phyloP scores from a whole-genome alignment of 1,140 invertebrate genomes.

The Cherax quadricarinatus region DNA sequence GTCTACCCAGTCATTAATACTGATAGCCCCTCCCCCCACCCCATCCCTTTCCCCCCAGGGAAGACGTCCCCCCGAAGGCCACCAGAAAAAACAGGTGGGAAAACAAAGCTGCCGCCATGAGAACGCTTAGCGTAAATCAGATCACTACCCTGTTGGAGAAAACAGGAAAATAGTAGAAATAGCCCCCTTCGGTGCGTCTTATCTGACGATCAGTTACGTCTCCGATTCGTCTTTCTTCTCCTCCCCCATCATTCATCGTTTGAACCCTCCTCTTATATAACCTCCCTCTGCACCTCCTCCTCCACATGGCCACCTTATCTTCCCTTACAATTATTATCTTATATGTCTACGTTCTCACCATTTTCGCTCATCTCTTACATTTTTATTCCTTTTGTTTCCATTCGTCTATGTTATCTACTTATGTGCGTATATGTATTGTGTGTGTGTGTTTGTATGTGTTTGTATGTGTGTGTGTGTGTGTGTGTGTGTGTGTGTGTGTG shows the following conservation, averaged over 20 bases:
- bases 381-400: conserved; percentile 5
- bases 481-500: no score
- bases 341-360: conserved; percentile 4
- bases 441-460: no score
- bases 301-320: not conserved
- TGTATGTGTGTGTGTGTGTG: no score
- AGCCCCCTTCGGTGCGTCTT: not conserved
- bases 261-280: not conserved
- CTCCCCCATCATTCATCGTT: not conserved
- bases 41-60: not conserved
- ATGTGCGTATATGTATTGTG: no score
- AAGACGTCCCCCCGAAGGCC: not conserved
- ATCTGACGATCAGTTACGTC: not conserved
- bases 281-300: not conserved
- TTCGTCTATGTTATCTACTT: no score
- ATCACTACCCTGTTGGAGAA: not conserved
- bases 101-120: conserved; percentile 21
- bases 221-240: not conserved
- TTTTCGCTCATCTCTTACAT: not conserved
- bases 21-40: no score
- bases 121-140: conserved; percentile 38
- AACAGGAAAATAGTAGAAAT: conserved; percentile 36
- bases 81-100: conserved; percentile 1
- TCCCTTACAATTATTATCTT: not conserved
- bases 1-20: no score